phyloP scores from a whole-genome alignment of 2,113 vertebrate genomes.

The Cochlearius cochlearius region DNA sequence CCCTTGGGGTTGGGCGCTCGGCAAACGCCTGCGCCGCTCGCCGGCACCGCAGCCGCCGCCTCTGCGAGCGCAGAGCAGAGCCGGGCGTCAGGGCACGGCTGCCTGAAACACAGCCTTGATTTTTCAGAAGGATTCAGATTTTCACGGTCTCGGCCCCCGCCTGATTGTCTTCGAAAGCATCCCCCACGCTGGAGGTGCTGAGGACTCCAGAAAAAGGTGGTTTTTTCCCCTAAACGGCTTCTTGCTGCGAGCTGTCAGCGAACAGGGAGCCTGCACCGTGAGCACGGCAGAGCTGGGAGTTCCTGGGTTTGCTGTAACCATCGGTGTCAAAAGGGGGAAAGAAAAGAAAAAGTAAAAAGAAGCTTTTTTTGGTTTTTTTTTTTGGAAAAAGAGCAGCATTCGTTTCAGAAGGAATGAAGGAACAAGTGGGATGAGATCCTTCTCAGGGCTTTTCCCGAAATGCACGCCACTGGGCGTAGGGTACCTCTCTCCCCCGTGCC shows the following conservation, averaged over 20 bases:
- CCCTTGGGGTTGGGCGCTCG: accelerated
- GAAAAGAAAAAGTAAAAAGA: accelerated
- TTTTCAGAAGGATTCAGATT: neutral
- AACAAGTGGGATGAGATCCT: neutral
- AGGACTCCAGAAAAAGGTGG: neutral
- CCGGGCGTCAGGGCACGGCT: neutral
- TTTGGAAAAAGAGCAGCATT: neutral
- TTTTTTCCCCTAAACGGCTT: neutral
- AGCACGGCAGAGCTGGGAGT: neutral
- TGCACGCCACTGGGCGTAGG: neutral
- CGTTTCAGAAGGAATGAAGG: neutral
- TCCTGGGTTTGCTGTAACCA: neutral
- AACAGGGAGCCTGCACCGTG: neutral
- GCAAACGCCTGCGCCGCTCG: neutral
- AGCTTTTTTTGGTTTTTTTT: neutral
- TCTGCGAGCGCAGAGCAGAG: neutral
- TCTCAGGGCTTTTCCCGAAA: neutral
- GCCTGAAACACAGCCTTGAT: neutral
- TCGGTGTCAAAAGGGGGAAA: accelerated
- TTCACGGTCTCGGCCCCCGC: neutral
- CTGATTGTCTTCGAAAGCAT: neutral
- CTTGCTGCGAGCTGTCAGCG: neutral
- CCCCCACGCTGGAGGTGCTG: neutral
- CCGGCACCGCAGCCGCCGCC: accelerated
- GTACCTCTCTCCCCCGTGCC: neutral